These are phyloP conservation scores for Deroplatys truncata DNA, from an alignment of 2,888 invertebrate genomes.

Conservation along the genomic window DNA sequence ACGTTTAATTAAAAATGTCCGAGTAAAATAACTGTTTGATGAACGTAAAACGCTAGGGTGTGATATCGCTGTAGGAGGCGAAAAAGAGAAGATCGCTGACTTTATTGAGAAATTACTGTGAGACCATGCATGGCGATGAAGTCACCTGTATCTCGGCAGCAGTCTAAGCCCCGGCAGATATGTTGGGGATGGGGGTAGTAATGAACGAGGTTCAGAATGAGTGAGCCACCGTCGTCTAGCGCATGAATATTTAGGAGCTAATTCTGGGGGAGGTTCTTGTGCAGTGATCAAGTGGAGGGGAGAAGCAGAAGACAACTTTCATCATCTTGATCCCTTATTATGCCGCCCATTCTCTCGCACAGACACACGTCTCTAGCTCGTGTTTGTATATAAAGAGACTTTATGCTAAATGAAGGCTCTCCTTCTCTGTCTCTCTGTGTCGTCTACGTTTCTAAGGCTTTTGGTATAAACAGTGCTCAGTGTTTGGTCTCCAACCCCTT, in stretches of 20 bases:
- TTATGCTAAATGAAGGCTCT: conserved; percentile 6
- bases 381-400: conserved; percentile 1
- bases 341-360: conserved; percentile 2
- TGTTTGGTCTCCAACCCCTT: neutral
- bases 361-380: neutral
- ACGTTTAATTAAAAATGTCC: too few relatives aligned
- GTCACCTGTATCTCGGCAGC: neutral
- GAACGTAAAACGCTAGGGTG: neutral
- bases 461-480: neutral
- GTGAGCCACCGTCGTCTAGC: conserved; percentile 11
- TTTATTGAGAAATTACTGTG: neutral
- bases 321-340: conserved; percentile 32
- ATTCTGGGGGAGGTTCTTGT: conserved; percentile 20
- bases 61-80: neutral
- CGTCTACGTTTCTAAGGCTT: neutral
- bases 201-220: conserved; percentile 22
- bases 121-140: neutral
- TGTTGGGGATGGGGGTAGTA: conserved; percentile 5
- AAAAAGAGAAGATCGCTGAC: neutral
- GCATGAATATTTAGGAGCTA: conserved; percentile 34
- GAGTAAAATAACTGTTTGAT: too few relatives aligned
- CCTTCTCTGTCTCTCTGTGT: neutral
- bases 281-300: conserved; percentile 20
- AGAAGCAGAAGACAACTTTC: conserved; percentile 19
- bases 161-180: neutral